A percentile compares a stretch with the other conserved stretches of the same genome.
These are phyloP conservation scores for Orycteropus afer DNA, from an alignment of 2,113 vertebrate species.

Conservation along the genomic window DNA sequence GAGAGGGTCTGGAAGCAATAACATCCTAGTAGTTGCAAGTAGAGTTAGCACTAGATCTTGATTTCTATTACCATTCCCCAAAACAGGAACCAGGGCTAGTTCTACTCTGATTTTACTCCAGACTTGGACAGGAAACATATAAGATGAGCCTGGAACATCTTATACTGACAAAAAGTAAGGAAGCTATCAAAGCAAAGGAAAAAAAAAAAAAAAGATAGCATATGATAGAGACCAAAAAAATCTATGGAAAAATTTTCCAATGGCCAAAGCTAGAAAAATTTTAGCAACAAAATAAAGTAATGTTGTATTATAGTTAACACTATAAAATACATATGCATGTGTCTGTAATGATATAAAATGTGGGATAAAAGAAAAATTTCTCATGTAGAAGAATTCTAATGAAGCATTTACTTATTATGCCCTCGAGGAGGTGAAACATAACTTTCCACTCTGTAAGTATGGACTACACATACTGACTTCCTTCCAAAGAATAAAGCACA, in stretches of 20 bases:
- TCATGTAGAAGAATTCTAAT: neutral
- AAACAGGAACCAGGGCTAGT: neutral
- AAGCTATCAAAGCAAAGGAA: neutral
- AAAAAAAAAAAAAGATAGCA: neutral
- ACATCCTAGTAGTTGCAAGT: neutral
- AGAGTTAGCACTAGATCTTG: neutral
- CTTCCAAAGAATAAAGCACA: neutral
- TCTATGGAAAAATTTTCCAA: neutral
- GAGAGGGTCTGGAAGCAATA: neutral
- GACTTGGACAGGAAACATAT: neutral
- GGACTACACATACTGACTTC: neutral
- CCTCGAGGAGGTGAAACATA: neutral
- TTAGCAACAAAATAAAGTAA: no score
- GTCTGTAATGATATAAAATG: neutral
- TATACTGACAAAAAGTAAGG: neutral
- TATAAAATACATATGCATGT: neutral
- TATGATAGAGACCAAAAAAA: neutral
- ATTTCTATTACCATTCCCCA: neutral
- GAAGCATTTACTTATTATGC: neutral
- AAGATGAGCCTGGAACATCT: no score
- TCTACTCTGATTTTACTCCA: neutral
- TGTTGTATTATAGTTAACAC: neutral
- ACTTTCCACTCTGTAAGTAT: neutral
- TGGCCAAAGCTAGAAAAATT: neutral
- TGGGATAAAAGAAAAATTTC: neutral